These are phyloP conservation scores for Calidris pygmaea DNA, from an alignment of 2,113 vertebrate species.

Conservation along the genomic window DNA sequence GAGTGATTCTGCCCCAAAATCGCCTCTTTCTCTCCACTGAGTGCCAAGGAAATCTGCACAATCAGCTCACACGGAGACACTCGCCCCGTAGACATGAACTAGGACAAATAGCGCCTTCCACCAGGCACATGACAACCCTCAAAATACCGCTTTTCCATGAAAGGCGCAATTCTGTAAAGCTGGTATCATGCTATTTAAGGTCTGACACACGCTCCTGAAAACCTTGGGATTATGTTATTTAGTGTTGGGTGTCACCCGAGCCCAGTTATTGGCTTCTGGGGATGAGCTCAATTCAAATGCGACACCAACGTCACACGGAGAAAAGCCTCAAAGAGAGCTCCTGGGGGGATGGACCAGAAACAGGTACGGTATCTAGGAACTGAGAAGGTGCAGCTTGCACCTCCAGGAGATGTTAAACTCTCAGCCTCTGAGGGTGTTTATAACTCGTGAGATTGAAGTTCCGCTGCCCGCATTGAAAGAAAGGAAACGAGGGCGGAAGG, in stretches of 20 bases:
- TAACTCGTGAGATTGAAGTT: neutral
- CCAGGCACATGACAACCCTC: neutral
- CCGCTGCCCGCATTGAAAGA: neutral
- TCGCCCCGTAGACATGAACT: too few species aligned
- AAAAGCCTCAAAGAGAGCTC: neutral
- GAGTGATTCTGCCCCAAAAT: neutral
- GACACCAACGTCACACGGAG: rapidly evolving
- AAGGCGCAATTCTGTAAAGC: neutral
- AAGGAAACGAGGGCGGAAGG: neutral
- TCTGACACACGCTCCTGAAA: neutral
- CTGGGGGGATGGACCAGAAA: neutral
- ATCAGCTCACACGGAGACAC: neutral
- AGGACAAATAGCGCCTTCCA: neutral
- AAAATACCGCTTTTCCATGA: neutral
- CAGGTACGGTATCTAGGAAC: neutral
- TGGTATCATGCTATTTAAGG: neutral
- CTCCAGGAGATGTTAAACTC: neutral
- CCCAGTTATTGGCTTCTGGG: neutral
- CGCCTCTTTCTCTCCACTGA: neutral
- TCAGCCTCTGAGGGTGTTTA: neutral
- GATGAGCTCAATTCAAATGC: neutral
- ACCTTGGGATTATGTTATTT: neutral
- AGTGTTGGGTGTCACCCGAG: neutral
- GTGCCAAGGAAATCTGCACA: neutral
- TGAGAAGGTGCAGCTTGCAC: neutral